phyloP scores from a whole-genome alignment of 2,888 invertebrate species.

The Dinocampus coccinellae region DNA sequence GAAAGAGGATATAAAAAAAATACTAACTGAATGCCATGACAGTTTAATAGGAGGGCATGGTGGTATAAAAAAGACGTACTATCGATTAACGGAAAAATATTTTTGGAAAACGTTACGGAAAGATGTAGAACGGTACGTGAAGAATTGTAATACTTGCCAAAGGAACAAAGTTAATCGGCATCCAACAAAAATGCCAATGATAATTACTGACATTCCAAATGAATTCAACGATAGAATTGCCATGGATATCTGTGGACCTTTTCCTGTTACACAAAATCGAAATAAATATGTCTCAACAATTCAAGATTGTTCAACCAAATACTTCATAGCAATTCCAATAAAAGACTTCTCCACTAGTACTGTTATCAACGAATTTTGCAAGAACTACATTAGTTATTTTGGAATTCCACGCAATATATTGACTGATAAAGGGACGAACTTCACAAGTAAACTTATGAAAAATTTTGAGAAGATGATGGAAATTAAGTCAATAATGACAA shows the following conservation, averaged over 20 bases:
- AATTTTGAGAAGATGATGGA: slow-evolving; percentile 34
- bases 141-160: slow-evolving; percentile 49
- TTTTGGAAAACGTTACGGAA: slow-evolving; percentile 49
- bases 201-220: slow-evolving; percentile 23
- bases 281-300: slow-evolving; percentile 20
- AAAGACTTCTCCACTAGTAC: not conserved
- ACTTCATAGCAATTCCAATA: not conserved
- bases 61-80: slow-evolving; percentile 51
- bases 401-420: slow-evolving; percentile 61
- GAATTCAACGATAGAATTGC: slow-evolving; percentile 30
- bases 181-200: slow-evolving; percentile 37
- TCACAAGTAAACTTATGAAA: slow-evolving; percentile 53
- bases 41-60: slow-evolving; percentile 50
- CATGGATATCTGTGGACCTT: slow-evolving; percentile 32
- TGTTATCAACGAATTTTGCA: slow-evolving; percentile 35
- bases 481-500: slow-evolving; percentile 30
- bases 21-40: slow-evolving; percentile 46
- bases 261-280: slow-evolving; percentile 14
- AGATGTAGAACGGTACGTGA: slow-evolving; percentile 47
- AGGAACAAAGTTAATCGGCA: slow-evolving; percentile 47
- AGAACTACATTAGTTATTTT: slow-evolving; percentile 44
- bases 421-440: slow-evolving; percentile 64
- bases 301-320: not conserved
- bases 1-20: slow-evolving; percentile 5
- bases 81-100: slow-evolving; percentile 43